Evolutionary conservation across 2,113 vertebrate species (phyloP).

Genomic region (Apteryx mantelli): DNA sequence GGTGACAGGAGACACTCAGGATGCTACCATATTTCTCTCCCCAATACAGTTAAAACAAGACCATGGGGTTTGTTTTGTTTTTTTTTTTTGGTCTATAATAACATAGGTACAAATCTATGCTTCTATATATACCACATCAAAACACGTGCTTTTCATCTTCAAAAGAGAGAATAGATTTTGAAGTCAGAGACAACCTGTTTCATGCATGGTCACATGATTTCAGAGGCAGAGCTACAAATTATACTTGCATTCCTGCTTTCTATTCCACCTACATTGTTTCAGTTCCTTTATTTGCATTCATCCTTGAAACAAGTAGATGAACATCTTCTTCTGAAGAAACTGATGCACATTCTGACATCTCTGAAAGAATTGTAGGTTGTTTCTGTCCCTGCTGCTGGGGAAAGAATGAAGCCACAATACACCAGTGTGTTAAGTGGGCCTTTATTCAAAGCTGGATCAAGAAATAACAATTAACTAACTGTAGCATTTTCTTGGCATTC

Average conservation of each 20-base stretch:
- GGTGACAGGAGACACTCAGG: neutral
- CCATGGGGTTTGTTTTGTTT: neutral
- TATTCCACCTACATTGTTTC: rapidly evolving
- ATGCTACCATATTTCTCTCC: neutral
- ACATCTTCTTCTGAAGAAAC: neutral
- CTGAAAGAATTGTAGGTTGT: neutral
- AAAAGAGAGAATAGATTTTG: neutral
- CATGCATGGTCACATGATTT: neutral
- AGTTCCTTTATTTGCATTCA: neutral
- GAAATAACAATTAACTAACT: neutral
- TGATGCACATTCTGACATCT: neutral
- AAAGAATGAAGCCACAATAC: neutral
- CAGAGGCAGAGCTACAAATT: neutral
- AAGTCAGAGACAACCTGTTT: neutral
- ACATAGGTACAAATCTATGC: neutral
- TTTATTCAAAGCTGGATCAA: neutral
- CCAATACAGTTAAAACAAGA: neutral
- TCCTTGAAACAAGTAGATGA: neutral
- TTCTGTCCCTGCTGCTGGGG: neutral
- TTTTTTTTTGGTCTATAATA: neutral
- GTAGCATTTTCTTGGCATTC: neutral
- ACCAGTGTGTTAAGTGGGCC: neutral
- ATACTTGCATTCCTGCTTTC: neutral
- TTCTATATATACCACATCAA: neutral
- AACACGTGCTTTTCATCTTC: neutral